Conservation (phyloP, 2,113 vertebrate genomes). For the Phocoena phocoena region DNA sequence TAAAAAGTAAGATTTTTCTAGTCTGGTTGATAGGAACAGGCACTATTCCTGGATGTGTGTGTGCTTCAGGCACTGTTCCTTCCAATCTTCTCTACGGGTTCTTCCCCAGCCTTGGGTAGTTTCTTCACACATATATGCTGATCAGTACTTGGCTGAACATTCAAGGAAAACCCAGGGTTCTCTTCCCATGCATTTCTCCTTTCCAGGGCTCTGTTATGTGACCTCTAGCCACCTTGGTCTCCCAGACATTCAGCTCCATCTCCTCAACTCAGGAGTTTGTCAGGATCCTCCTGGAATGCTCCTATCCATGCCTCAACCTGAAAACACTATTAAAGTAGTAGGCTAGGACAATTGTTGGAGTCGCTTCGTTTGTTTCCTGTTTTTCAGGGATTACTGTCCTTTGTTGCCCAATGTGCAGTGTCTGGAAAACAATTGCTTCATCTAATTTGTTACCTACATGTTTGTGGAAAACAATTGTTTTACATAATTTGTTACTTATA, state of each 20-base stretch:
- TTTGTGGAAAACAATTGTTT: background rate
- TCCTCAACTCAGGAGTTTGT: background rate
- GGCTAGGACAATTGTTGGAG: background rate
- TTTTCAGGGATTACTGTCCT: background rate
- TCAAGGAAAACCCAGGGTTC: too few species aligned
- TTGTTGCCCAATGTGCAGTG: background rate
- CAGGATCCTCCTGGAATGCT: background rate
- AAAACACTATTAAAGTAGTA: background rate
- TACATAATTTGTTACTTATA: background rate
- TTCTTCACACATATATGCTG: background rate
- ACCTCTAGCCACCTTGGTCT: background rate
- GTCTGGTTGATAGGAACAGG: background rate
- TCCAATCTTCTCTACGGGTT: background rate
- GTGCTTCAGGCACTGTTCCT: background rate
- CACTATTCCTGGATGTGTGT: background rate
- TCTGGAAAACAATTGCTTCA: background rate
- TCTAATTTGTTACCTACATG: background rate
- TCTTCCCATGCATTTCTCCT: background rate
- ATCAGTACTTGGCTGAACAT: background rate
- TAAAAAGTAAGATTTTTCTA: background rate
- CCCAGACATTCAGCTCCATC: background rate
- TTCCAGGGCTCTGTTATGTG: background rate
- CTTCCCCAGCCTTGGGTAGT: background rate
- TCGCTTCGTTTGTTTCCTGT: background rate
- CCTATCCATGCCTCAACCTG: background rate